Percentiles rank a stretch among this genome's conserved stretches.
Conservation (phyloP, 2,797 vertebrate species). For the Chelidonichthys spinosus region DNA sequence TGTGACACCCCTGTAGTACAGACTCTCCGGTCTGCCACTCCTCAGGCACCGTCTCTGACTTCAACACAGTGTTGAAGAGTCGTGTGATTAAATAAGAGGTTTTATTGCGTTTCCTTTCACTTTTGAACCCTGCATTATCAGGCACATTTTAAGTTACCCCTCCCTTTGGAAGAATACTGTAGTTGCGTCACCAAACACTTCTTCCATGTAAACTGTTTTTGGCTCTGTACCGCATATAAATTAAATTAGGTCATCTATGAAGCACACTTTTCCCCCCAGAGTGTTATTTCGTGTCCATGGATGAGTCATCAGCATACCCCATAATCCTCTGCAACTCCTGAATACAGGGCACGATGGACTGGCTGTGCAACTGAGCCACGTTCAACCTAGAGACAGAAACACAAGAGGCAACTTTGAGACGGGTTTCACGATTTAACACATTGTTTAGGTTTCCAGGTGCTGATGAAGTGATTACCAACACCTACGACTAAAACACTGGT, state of each 20-base stretch:
- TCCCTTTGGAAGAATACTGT: conserved; percentile 52
- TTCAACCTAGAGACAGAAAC: conserved; percentile 69
- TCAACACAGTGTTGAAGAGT: too few relatives aligned
- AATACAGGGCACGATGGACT: conserved; percentile 73
- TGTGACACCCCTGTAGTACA: too few relatives aligned
- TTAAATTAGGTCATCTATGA: neutral
- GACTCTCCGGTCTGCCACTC: too few relatives aligned
- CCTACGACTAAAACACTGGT: neutral
- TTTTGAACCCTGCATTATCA: conserved; percentile 7
- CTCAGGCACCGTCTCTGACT: too few relatives aligned
- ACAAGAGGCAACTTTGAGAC: neutral
- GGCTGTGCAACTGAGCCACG: conserved; percentile 74
- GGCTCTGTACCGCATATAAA: conserved; percentile 15
- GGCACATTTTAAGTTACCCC: neutral
- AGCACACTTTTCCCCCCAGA: neutral
- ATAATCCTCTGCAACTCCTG: conserved; percentile 78
- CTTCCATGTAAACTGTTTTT: conserved; percentile 26
- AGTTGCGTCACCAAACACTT: conserved; percentile 31
- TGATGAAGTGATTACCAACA: neutral
- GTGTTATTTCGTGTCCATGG: conserved; percentile 56
- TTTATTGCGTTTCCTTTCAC: conserved; percentile 24
- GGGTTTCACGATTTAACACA: neutral
- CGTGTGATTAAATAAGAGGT: conserved; percentile 12
- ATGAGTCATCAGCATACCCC: conserved; percentile 39
- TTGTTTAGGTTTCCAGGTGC: too few relatives aligned